phyloP scores from a whole-genome alignment of 2,113 vertebrate species.

The Ochotona princeps region DNA sequence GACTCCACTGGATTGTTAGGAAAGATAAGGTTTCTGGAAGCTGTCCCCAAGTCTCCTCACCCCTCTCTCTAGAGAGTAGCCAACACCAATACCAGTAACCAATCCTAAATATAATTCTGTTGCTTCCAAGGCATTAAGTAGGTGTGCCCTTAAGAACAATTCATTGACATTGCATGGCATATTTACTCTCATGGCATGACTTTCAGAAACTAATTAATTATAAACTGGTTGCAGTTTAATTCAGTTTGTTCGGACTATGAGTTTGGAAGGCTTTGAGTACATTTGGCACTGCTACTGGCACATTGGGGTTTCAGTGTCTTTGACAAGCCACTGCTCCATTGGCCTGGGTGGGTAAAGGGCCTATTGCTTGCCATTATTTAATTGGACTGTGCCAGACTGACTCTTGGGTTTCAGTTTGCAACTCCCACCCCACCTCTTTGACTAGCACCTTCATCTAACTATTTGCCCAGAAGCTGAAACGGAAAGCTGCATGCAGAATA shows the following conservation, averaged over 20 bases:
- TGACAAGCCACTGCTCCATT: constrained; percentile 66
- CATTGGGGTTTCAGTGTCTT: constrained; percentile 64
- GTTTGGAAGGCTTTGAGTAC: constrained; percentile 35
- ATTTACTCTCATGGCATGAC: constrained; percentile 36
- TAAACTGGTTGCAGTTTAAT: constrained; percentile 37
- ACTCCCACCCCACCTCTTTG: constrained; percentile 16
- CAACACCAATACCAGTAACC: too few relatives aligned
- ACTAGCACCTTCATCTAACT: constrained; percentile 73
- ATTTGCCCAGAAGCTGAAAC: constrained; percentile 76
- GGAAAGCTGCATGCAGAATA: constrained; percentile 78
- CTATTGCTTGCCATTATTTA: not conserved
- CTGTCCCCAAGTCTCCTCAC: not conserved
- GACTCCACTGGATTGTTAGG: not conserved
- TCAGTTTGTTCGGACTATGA: constrained; percentile 47
- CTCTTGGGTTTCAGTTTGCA: constrained; percentile 72
- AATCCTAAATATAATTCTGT: not conserved
- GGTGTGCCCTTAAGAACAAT: not conserved
- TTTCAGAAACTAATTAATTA: constrained; percentile 63
- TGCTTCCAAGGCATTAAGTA: not conserved
- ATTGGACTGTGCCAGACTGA: constrained; percentile 61
- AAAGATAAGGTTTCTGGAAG: not conserved
- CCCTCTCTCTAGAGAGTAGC: not conserved
- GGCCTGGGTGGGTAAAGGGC: constrained; percentile 57
- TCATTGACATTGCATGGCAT: not conserved
- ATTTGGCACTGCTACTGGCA: constrained; percentile 35